These are phyloP conservation scores for Eidolon dupreanum DNA, from an alignment of 2,797 vertebrate species.

Conservation along the genomic window DNA sequence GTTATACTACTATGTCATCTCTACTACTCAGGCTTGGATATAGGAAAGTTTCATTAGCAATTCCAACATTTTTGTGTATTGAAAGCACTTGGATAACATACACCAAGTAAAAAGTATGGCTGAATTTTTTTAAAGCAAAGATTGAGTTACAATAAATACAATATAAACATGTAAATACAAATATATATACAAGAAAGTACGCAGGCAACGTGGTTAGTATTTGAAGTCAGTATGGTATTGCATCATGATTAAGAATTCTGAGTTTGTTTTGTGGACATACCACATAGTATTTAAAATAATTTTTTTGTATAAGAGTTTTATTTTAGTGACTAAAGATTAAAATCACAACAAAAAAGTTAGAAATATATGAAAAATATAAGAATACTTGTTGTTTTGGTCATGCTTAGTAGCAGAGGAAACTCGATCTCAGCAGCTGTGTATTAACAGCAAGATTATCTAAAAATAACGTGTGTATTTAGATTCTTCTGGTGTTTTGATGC, in stretches of 20 bases:
- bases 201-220: background rate
- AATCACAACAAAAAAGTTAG: constrained; percentile 11
- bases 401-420: background rate
- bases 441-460: background rate
- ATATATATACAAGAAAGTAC: background rate
- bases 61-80: background rate
- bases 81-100: background rate
- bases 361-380: constrained; percentile 13
- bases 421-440: background rate
- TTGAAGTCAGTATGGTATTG: background rate
- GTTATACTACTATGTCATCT: background rate
- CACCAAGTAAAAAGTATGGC: background rate
- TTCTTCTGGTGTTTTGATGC: background rate
- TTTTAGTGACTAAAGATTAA: constrained; percentile 2
- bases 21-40: background rate
- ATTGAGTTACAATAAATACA: background rate
- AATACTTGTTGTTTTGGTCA: background rate
- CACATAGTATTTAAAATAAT: background rate
- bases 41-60: background rate
- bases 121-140: background rate
- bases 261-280: background rate
- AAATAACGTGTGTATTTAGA: background rate
- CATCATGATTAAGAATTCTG: background rate
- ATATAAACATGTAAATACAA: background rate
- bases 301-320: background rate